phyloP scores from a whole-genome alignment of 2,113 vertebrate species.

The Climacteris rufus region DNA sequence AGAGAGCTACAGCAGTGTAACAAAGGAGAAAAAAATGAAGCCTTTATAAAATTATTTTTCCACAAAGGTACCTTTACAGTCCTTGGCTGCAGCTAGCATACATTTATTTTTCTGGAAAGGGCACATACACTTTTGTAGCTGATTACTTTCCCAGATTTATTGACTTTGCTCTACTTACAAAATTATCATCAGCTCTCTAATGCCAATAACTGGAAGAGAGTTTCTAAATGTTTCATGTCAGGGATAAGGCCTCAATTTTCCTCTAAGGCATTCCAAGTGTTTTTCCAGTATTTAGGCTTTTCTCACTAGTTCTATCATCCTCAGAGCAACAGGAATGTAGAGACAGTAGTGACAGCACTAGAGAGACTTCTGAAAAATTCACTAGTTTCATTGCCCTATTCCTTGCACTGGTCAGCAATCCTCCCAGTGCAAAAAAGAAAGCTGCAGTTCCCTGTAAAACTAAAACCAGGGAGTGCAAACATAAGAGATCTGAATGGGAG shows the following conservation, averaged over 20 bases:
- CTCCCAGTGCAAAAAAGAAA: background rate
- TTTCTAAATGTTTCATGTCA: background rate
- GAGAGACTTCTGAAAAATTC: background rate
- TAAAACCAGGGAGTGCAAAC: background rate
- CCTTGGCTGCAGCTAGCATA: background rate
- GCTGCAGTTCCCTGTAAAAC: background rate
- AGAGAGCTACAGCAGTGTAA: background rate
- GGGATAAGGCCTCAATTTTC: background rate
- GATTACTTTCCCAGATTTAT: constrained; percentile 8
- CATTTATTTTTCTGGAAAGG: background rate
- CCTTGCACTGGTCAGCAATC: background rate
- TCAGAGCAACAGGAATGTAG: background rate
- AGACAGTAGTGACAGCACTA: background rate
- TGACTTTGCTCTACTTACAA: background rate
- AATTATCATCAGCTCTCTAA: background rate
- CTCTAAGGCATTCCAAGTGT: background rate
- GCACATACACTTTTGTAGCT: background rate
- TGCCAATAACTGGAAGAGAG: background rate
- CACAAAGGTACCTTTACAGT: background rate
- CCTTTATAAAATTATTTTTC: background rate
- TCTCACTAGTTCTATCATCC: background rate
- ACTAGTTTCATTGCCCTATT: background rate
- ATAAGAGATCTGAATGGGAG: background rate
- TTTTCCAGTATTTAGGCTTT: background rate
- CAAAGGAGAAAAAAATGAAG: background rate